Evolutionary conservation across 2,888 invertebrate species (phyloP), one percentile per base, ranked within the genome.

Genomic region (Aphrophora alni): DNA sequence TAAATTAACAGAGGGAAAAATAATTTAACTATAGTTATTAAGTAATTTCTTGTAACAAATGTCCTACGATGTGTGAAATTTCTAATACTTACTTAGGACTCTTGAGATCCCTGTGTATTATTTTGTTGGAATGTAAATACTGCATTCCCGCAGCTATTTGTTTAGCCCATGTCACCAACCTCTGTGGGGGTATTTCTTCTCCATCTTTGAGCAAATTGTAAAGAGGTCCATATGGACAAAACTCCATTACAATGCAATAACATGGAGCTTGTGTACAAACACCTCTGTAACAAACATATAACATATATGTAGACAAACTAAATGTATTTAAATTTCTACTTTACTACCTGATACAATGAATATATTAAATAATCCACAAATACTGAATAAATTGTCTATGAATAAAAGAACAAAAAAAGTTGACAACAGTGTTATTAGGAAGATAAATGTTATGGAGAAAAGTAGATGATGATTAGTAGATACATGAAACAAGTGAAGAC

Each of bases 241-340:
- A 99, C 88, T 99, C 99, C 99, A 99, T 99, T 79, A 99, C 93
- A 84, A 99, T 95, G 88, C 97, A 97, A 87, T 94, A 98, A 86
- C 95, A 95, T 0, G 98, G 97, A 7, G 96, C 93, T 87, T 95
- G 94, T 0, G 96, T 96, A 88, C 98, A 99, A 5, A 99, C 95
- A 75, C 99, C 99, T 87, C 95, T 95, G 89, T 70, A 88, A 88
- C 87, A 82, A 80, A 28, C 10, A 75, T n/a, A n/a, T n/a, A n/a
- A n/a, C n/a, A n/a, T n/a, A n/a, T n/a, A n/a, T n/a, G n/a, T n/a
- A n/a, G n/a, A n/a, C n/a, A n/a, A 3, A 73, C 26, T 14, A 73
- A 73, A 8, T 28, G 33, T 7, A 28, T 27, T 7, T 28, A 28
- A 3, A 10, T 5, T 7, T 7, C 8, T 71, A 21, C 8, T 10